Percentiles rank a stretch among this genome's conserved stretches.
These are phyloP conservation scores for Drosophila trapezifrons DNA, from an alignment of 1,140 invertebrate genomes.

Conservation along the genomic window DNA sequence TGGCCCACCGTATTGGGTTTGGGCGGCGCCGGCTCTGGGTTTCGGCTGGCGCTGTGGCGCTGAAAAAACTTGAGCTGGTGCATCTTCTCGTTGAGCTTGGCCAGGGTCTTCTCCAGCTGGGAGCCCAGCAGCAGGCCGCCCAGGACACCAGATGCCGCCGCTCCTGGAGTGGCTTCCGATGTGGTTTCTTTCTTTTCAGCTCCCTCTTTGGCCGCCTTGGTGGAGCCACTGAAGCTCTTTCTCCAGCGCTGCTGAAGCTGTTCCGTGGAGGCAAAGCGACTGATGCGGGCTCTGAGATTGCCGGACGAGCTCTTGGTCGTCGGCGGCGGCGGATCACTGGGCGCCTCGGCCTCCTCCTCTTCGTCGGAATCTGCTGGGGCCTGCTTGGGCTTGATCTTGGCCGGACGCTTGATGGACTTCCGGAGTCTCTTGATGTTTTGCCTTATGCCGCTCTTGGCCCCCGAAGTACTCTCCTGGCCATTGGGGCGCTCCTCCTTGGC, in stretches of 20 bases:
- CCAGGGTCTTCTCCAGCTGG: conserved; percentile 62
- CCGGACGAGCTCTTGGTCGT: neutral
- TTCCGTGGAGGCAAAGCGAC: conserved; percentile 56
- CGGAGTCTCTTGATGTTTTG: conserved; percentile 65
- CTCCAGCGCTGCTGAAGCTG: conserved; percentile 66
- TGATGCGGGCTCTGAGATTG: conserved; percentile 44
- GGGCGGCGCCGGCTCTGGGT: conserved; percentile 3
- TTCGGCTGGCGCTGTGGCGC: conserved; percentile 16
- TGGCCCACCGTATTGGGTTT: conserved; percentile 68
- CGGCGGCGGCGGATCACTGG: neutral
- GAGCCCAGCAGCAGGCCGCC: conserved; percentile 18
- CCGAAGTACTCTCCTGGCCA: neutral
- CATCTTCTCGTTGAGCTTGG: conserved; percentile 71
- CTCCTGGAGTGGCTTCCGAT: neutral
- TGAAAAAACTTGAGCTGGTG: conserved; percentile 76
- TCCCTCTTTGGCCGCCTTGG: neutral
- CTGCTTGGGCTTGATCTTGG: conserved; percentile 14
- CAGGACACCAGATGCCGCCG: conserved; percentile 8
- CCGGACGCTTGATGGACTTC: conserved; percentile 69
- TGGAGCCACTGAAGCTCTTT: conserved; percentile 51
- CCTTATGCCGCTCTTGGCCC: conserved; percentile 23
- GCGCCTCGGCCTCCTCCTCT: neutral
- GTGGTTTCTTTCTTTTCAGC: neutral
- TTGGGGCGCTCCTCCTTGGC: neutral
- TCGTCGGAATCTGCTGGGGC: conserved; percentile 23